Percentiles rank a stretch among this genome's conserved stretches.
Evolutionary conservation across 2,888 invertebrate species (phyloP).

Genomic region (Nemotelus pantherinus): DNA sequence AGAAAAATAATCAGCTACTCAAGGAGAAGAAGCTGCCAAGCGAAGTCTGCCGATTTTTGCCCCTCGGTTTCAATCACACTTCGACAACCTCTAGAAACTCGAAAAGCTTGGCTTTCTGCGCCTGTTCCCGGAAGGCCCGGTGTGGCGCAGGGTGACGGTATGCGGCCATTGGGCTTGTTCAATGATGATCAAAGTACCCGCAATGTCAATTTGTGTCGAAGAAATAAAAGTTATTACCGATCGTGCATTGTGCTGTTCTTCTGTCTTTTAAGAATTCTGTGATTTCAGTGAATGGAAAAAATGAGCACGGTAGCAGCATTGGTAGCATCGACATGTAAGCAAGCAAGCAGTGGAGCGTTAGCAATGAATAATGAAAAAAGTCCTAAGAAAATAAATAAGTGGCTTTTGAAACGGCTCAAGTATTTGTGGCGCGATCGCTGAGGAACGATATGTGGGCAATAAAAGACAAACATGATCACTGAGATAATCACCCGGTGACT

Average conservation of each 20-base stretch:
- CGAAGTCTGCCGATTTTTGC: constrained; percentile 5
- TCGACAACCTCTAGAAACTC: too few species aligned
- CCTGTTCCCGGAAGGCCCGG: background rate
- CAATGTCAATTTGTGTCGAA: constrained; percentile 49
- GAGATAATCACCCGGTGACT: constrained; percentile 7
- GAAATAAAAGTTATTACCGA: constrained; percentile 49
- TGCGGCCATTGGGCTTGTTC: background rate
- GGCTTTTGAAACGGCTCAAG: constrained; percentile 13
- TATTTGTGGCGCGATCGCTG: background rate
- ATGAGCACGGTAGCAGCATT: background rate
- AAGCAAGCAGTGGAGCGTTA: background rate
- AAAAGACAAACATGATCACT: constrained; percentile 39
- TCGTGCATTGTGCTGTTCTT: constrained; percentile 30
- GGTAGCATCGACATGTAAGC: background rate
- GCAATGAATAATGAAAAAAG: constrained; percentile 5
- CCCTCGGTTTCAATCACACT: background rate
- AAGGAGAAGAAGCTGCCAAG: constrained; percentile 2
- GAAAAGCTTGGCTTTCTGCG: too few species aligned
- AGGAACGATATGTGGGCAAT: constrained; percentile 36
- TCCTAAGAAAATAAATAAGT: constrained; percentile 38
- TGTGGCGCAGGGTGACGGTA: background rate
- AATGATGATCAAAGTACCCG: constrained; percentile 47
- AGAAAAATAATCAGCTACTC: constrained; percentile 38
- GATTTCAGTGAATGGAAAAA: background rate
- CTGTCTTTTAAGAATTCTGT: constrained; percentile 15